phyloP scores from a whole-genome alignment of 2,888 invertebrate genomes.

The Pharmacophagus antenor region DNA sequence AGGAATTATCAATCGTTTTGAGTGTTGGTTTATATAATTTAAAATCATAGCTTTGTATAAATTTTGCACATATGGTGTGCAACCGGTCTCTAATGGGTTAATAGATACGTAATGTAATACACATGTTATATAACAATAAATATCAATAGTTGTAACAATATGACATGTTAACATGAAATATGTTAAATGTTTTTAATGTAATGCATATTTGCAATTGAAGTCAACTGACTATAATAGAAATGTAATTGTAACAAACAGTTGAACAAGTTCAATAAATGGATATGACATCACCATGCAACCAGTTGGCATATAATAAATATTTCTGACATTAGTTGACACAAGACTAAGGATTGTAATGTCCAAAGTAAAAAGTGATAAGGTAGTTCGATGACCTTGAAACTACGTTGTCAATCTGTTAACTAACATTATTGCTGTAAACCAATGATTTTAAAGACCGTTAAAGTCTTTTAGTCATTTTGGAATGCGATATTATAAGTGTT shows the following conservation, averaged over 20 bases:
- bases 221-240: neutral
- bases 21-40: too few relatives aligned
- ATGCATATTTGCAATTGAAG: neutral
- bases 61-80: too few relatives aligned
- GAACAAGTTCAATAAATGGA: slow-evolving; percentile 35
- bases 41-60: too few relatives aligned
- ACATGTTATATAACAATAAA: neutral
- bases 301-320: slow-evolving; percentile 8
- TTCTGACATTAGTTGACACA: neutral
- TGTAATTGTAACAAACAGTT: neutral
- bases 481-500: neutral
- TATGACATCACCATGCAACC: slow-evolving; percentile 26
- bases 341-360: neutral
- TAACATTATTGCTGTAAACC: neutral
- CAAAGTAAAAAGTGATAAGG: slow-evolving; percentile 7
- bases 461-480: neutral
- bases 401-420: neutral
- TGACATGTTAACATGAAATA: neutral
- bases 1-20: too few relatives aligned
- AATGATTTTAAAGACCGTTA: neutral
- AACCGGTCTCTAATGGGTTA: too few relatives aligned
- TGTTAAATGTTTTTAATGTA: neutral
- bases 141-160: neutral
- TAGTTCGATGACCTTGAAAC: slow-evolving; percentile 1
- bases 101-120: neutral